Base-by-base conservation (phyloP, 2,888 invertebrate species). In the Artemia sp. region DNA sequence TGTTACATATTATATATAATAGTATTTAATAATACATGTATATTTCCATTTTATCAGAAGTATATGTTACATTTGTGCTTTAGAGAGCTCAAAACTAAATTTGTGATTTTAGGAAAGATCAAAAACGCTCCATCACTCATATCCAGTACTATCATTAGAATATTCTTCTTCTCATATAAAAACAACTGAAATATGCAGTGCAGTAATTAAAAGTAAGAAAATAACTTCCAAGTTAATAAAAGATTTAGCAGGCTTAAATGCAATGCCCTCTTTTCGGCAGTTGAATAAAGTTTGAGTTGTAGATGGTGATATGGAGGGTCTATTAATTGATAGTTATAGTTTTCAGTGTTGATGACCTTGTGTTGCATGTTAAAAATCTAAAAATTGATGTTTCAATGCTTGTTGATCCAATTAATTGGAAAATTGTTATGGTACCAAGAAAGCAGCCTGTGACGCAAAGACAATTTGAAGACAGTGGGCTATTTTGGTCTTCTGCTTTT, bases 401-500 rank as follows among this genome's bases (percentile, higher is more conserved):
- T 58, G 10, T 9, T n/a, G 58, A 58, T 8, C 66, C 69, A 66
- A 67, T 51, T 12, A 51, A 67, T 12, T 71, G 68, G 67, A 66
- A 66, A 51, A 71, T 71, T 14, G 66, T 68, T 1, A 66, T 73
- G 69, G 87, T 91, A 0, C 85, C 89, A 0, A 77, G 79, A 38
- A 74, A 75, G n/a, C 77, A 84, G 9, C 87, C 90, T 0, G 83
- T 82, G 75, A 82, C 88, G 0, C 84, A 84, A 69, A 79, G 78
- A 66, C 92, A 92, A 75, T 86, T 85, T 75, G 79, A 82, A 0
- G 78, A 80, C 73, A 83, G 83, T 8, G 81, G 81, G 12, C 79
- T 80, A 69, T 77, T 83, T 66, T 93, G 93, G 93, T 87, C 92
- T 0, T 84, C 88, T 70, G 90, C 89, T 76, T 92, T 91, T 76